Evolutionary conservation across 2,113 vertebrate species (phyloP), one percentile per base, ranked within the genome.

Genomic region (Pollimyrus isidori): DNA sequence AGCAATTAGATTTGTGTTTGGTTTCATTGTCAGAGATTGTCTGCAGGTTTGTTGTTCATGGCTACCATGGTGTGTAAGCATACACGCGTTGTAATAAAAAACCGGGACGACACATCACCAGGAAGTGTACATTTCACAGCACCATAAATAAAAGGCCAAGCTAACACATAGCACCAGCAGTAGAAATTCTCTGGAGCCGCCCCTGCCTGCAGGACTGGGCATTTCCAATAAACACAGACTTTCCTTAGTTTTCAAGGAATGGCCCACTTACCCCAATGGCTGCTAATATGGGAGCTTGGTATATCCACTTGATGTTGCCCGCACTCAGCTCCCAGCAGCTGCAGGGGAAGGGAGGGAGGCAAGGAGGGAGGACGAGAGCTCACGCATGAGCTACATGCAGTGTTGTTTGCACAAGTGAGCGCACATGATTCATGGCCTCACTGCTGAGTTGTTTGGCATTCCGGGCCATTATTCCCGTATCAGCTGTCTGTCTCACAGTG

Each of bases 251-350:
- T 76, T 80, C 4, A 19, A 35, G 35, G 35, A 1, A 4, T 11
- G 10, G 9, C 42, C 7, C 87, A 94, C 96, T 96, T 94, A 98
- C 97, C 94, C 95, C 97, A 11, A 97, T 97, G 82, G 97, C 97
- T 90, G 94, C 95, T 92, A 98, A 92, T 89, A 98, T 97, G 56
- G 97, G 97, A 49, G 96, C 96, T 92, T 98, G 97, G 88, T 98
- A 98, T 92, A 98, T 97, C 97, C 97, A 98, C 90, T 97, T 97
- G 84, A 97, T 93, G 89, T 96, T 95, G 35, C 96, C 97, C 73
- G 96, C 96, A 89, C 94, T 97, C 52, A 97, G 92, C 91, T 98
- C 97, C 97, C 97, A 98, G 93, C 97, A 97, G 90, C 97, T 98
- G 92, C 46, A 42, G 6, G 89, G 7, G 83, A 85, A 35, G 2